Evolutionary conservation across 2,888 invertebrate species (phyloP).

Genomic region (Drosophila meridionalis): DNA sequence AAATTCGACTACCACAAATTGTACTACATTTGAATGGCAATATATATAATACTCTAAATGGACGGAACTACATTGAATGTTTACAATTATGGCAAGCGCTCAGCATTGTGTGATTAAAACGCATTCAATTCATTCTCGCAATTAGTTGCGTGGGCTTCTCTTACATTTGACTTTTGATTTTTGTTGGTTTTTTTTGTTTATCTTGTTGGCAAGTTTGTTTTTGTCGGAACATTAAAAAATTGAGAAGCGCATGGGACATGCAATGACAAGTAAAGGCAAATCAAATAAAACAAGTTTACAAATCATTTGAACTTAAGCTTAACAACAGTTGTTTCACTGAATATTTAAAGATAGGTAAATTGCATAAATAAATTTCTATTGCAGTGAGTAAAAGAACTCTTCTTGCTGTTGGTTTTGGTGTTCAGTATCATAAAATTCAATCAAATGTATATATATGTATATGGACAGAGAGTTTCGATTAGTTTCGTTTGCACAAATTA

Average conservation of each 20-base stretch:
- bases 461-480: conserved; percentile 53
- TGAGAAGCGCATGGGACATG: conserved; percentile 60
- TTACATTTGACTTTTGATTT: neutral
- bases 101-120: conserved; percentile 65
- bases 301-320: conserved; percentile 53
- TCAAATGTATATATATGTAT: conserved; percentile 36
- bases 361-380: conserved; percentile 63
- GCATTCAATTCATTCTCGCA: conserved; percentile 49
- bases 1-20: conserved; percentile 47
- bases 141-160: conserved; percentile 26
- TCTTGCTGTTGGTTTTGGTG: conserved; percentile 72
- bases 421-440: conserved; percentile 43
- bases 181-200: conserved; percentile 19
- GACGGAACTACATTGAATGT: conserved; percentile 60
- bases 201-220: conserved; percentile 60
- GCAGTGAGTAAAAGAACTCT: conserved; percentile 82
- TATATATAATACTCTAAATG: conserved; percentile 40
- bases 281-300: conserved; percentile 45
- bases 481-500: conserved; percentile 72
- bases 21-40: conserved; percentile 65
- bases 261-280: conserved; percentile 53
- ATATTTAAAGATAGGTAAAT: conserved; percentile 12
- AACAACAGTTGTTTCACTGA: conserved; percentile 50
- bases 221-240: conserved; percentile 55
- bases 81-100: conserved; percentile 74